A percentile compares a stretch with the other conserved stretches of the same genome.
Evolutionary conservation across 2,797 vertebrate species (phyloP).

Genomic region (Atherinosoma microstoma): DNA sequence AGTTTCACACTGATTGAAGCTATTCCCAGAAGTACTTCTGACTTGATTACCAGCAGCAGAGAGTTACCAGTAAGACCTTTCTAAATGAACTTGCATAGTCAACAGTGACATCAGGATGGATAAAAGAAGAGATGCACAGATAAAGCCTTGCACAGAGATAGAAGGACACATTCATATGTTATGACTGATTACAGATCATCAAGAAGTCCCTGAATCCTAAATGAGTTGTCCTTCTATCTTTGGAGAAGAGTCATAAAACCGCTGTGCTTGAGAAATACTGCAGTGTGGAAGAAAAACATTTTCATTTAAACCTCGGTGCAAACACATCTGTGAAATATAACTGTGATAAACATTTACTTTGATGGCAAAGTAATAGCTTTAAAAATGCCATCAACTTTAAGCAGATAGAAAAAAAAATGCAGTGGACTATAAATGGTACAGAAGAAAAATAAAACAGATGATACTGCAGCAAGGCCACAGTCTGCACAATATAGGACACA

Average conservation of each 20-base stretch:
- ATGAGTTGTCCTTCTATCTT: slow-evolving; percentile 18
- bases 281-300: slow-evolving; percentile 23
- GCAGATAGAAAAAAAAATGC: not conserved
- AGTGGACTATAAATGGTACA: not conserved
- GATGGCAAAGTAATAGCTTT: slow-evolving; percentile 6
- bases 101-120: slow-evolving; percentile 16
- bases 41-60: slow-evolving; percentile 4
- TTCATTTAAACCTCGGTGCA: slow-evolving; percentile 4
- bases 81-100: slow-evolving; percentile 12
- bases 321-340: slow-evolving; percentile 23
- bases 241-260: slow-evolving; percentile 29
- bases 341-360: slow-evolving; percentile 10
- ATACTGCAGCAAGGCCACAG: slow-evolving; percentile 77
- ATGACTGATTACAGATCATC: slow-evolving; percentile 40
- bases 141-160: not conserved
- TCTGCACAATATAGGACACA: slow-evolving; percentile 57
- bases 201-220: slow-evolving; percentile 32
- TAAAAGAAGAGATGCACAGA: slow-evolving; percentile 9
- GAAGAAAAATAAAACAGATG: slow-evolving; percentile 31
- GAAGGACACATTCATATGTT: not conserved
- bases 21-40: slow-evolving; percentile 12
- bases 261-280: slow-evolving; percentile 7
- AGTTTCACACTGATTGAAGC: slow-evolving; percentile 4
- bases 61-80: slow-evolving; percentile 15
- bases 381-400: slow-evolving; percentile 3